Conservation (phyloP, 2,797 vertebrate species). For the Scarus forsteni region DNA sequence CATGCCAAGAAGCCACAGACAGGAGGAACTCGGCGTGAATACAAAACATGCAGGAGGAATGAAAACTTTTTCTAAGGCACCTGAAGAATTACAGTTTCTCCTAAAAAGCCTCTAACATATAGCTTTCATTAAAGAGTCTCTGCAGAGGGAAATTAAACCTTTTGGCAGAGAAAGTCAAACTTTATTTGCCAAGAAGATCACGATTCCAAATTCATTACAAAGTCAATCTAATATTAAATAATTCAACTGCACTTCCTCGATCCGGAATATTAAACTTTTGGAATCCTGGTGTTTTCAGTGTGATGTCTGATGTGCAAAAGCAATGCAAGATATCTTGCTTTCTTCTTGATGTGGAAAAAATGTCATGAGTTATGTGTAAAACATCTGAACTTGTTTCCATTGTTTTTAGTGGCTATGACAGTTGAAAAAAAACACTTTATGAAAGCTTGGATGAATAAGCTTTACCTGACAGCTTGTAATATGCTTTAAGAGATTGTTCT, state of each 20-base stretch:
- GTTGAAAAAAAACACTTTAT: no score
- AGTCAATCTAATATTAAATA: not conserved
- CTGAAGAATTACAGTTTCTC: slow-evolving; percentile 12
- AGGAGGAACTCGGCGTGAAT: slow-evolving; percentile 51
- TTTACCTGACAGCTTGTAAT: no score
- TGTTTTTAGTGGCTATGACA: no score
- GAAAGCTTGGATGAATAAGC: no score
- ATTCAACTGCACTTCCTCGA: no score
- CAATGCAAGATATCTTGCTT: not conserved
- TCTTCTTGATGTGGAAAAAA: not conserved
- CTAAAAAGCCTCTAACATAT: not conserved
- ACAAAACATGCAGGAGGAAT: slow-evolving; percentile 31
- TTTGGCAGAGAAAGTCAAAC: not conserved
- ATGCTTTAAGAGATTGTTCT: no score
- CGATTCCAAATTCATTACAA: not conserved
- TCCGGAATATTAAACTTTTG: no score
- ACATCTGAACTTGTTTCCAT: not conserved
- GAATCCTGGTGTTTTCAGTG: no score
- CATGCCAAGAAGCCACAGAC: slow-evolving; percentile 43
- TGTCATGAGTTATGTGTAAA: not conserved
- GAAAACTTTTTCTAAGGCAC: slow-evolving; percentile 1
- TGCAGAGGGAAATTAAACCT: slow-evolving; percentile 8
- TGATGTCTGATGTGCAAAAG: not conserved
- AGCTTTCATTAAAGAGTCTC: slow-evolving; percentile 8
- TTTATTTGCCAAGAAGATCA: not conserved